Percentiles rank a stretch among this genome's conserved stretches.
Evolutionary conservation across 35 echinoderm and acorn worm genomes (phyloP).

Genomic region (Heliocidaris erythrogramma): DNA sequence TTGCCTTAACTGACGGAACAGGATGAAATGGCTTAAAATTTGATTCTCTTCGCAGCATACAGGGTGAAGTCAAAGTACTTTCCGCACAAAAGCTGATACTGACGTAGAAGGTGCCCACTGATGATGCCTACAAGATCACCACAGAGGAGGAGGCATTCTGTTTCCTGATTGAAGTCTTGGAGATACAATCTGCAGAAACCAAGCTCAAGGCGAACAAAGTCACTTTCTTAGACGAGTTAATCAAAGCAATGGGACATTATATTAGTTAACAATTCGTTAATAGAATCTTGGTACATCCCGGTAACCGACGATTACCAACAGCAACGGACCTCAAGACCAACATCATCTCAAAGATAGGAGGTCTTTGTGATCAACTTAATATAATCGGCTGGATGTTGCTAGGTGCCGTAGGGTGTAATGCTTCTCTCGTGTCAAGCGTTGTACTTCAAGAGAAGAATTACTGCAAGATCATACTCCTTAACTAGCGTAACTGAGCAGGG

Average conservation of each 20-base stretch:
- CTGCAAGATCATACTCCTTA: constrained; percentile 48
- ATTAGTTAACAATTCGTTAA: constrained; percentile 65
- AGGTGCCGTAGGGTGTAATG: constrained; percentile 47
- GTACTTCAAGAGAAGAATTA: neutral
- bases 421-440: constrained; percentile 16
- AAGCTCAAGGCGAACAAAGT: neutral
- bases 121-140: neutral
- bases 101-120: no score
- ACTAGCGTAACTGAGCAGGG: constrained; percentile 43
- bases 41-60: no score
- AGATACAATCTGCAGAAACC: neutral
- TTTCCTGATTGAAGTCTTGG: neutral
- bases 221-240: neutral
- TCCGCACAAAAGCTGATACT: no score
- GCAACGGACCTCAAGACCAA: constrained; percentile 52
- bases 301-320: constrained; percentile 53
- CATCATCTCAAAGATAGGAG: constrained; percentile 40
- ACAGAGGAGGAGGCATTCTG: neutral
- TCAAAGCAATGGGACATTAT: neutral
- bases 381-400: constrained; percentile 55
- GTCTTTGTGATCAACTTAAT: constrained; percentile 59
- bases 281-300: neutral
- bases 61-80: no score
- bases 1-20: no score
- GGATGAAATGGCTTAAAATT: no score